Base-by-base conservation (phyloP, 92 coral and sea anemone genomes). In the Bergia puertoricense region DNA sequence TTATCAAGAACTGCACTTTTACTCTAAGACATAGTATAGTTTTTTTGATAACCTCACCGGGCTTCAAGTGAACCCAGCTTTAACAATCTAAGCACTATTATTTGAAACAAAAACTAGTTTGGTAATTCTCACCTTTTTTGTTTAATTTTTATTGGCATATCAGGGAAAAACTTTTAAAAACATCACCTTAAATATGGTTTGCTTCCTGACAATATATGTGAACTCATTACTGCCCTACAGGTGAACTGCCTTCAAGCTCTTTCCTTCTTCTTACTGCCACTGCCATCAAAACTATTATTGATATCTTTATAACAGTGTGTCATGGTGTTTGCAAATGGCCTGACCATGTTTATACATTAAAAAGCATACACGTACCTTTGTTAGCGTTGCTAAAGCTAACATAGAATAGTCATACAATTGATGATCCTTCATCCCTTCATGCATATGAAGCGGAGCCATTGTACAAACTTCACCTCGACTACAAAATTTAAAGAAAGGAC, bases 381-480 rank as follows among this genome's bases (percentile, higher is more conserved):
- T 95, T 39, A 96, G 90, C 1, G 99, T 96, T 0, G 98, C 99
- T 67, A 96, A 92, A 42, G 98, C 98, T 43, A 96, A 86, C 78
- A 96, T 72, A 0, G 99, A 96, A 51, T 92, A 90, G 45, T 95
- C 99, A 59, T 89, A 92, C 77, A 96, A 43, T 16, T 93, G 93
- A 78, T 96, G 97, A 66, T 94, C 98, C 80, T 93, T 95, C 98
- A 94, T 92, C 22, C 94, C 94, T 20, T 86, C 92, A 65, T 92
- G 98, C 92, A 96, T 79, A 83, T 95, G 98, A 3, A 96, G 94
- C 18, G 99, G 99, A 2, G 96, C 99, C 95, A 96, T 88, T 0
- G 93, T 92, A 65, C 99, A 96, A 80, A 96, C 99, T 81, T 96
- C 99, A 69, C 99, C 99, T 18, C 98, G 98, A 69, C 99, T 96